Evolutionary conservation across 2,797 vertebrate species (phyloP), one percentile per base, ranked within the genome.

Genomic region (Zalophus californianus): DNA sequence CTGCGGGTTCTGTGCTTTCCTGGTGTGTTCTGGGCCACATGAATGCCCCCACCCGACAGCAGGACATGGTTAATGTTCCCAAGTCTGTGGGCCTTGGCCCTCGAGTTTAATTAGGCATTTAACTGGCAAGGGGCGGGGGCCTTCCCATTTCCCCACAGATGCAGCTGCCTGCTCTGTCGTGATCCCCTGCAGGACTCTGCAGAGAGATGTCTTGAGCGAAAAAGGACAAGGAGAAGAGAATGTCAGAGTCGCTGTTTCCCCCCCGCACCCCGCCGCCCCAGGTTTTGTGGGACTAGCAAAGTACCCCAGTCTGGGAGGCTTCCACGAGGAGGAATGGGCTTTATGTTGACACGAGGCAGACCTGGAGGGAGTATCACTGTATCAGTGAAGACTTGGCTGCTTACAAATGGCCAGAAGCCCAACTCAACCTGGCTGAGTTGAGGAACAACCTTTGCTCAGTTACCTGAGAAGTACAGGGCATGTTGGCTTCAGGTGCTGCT

Each of bases 21-120:
- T 79, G 95, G 64, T 66, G 64, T 3, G 0, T 66, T 78, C 16
- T 89, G 89, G 86, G 95, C 20, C 16, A 32, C 7, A 90, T 90
- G 97, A 86, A 94, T 97, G 97, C 98, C 97, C 95, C 97, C 86
- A 83, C 82, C 97, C 96, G 95, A 98, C 60, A 98, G 97, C 6
- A 32, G 96, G 97, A 93, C 70, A 0, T 96, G 91, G 95, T 94
- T 97, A 98, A 96, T 96, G 98, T 94, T 97, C 98, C 97, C 96
- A 86, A 95, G 97, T 96, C 96, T 93, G 86, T 91, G 97, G 98
- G 95, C 98, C 97, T 90, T 50, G 48, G 97, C 95, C 97, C 97
- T 96, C 25, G 60, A 83, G 29, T 91, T 97, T 96, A 98, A 98
- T 98, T 98, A 98, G 98, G 98, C 98, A 58, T 97, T 62, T 96